These are phyloP conservation scores for Rhopalosiphum padi DNA, from an alignment of 1,140 invertebrate species.

Conservation along the genomic window DNA sequence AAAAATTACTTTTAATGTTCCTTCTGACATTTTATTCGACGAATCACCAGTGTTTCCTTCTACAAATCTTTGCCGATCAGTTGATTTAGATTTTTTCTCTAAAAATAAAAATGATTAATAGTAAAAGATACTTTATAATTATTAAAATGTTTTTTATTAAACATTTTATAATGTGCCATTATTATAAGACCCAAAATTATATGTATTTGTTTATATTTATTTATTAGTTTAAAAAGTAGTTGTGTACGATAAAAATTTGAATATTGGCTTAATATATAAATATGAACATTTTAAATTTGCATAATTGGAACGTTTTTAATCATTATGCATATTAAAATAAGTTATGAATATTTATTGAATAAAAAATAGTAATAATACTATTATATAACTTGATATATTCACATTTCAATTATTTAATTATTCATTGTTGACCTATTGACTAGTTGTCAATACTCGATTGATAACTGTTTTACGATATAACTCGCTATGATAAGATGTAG, in stretches of 20 bases:
- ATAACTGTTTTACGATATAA: neutral
- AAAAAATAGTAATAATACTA: too few relatives aligned
- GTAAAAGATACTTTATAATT: neutral
- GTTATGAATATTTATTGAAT: too few relatives aligned
- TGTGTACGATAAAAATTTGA: neutral
- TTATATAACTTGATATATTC: too few relatives aligned
- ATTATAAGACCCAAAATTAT: neutral
- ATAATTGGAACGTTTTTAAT: too few relatives aligned
- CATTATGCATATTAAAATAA: too few relatives aligned
- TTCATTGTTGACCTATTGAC: neutral
- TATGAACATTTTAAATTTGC: too few relatives aligned
- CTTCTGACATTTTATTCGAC: neutral
- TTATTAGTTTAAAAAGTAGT: neutral
- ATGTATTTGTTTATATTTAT: neutral
- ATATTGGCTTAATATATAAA: neutral
- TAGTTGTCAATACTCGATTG: neutral
- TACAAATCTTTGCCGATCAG: neutral
- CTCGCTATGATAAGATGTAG: neutral
- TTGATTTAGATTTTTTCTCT: neutral
- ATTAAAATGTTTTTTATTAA: neutral
- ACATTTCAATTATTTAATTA: neutral
- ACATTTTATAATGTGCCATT: neutral
- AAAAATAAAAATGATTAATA: neutral
- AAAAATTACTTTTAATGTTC: slow-evolving; percentile 1
- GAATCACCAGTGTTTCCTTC: neutral